Base-by-base conservation (phyloP, 2,113 vertebrate genomes). In the Euleptes europaea region DNA sequence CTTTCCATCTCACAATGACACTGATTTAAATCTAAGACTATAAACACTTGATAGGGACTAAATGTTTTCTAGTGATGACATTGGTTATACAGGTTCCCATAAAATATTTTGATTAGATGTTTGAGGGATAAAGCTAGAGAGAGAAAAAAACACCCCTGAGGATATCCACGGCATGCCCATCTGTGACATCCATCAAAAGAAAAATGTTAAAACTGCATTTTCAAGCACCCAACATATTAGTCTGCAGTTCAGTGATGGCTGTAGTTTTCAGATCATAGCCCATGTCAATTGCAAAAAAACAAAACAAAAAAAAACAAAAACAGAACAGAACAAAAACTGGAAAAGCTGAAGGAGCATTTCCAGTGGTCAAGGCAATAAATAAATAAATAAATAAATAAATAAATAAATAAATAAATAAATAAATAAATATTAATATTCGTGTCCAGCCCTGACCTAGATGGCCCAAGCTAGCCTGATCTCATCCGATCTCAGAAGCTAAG, bases 1-100 rank as follows among this genome's bases (percentile, higher is more conserved):
- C 70, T 76, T 81, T 75, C 72, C 31, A 66, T 40, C 60, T 75
- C 60, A 75, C 28, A 75, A 60, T 40, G 81, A 60, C 47, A 67
- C 67, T 69, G 63, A 78, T 76, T 76, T 51, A 81, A 86, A 66
- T 75, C 73, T 81, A 82, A 75, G n/a, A 76, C 57, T 54, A 69
- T 75, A 86, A 81, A 75, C 1, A 28, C 31, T 66, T 26, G 60
- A 66, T 67, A 13, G 47, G 63, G 33, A 86, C 28, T 28, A 82
- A 86, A 69, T 75, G 80, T 86, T 76, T 81, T 57, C 33, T n/a
- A 35, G 54, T 63, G 76, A 72, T 31, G 42, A 74, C 49, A 66
- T 28, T n/a, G 31, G 67, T 81, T 44, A 76, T 69, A 69, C 31
- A 57, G 78, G 71, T 71, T 78, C 38, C 26, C 0, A 23, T 78